phyloP scores from a whole-genome alignment of 2,888 invertebrate genomes.

The Dioctria rufipes region DNA sequence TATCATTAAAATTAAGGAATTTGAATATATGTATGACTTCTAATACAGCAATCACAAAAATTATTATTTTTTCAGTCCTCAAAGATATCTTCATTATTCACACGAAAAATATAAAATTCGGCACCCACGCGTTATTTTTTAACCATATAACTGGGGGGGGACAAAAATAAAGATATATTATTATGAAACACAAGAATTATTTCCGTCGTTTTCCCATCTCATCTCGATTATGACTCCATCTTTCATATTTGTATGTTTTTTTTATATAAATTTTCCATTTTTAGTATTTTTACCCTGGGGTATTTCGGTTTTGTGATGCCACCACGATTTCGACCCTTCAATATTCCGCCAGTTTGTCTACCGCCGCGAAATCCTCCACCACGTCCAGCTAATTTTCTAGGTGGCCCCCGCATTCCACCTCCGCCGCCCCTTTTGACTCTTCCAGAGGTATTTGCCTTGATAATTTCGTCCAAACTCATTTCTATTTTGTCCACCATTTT shows the following conservation, averaged over 20 bases:
- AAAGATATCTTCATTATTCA: slow-evolving; percentile 6
- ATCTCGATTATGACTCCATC: slow-evolving; percentile 54
- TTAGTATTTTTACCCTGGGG: slow-evolving; percentile 68
- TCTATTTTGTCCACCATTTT: slow-evolving; percentile 96
- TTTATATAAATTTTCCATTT: slow-evolving; percentile 21
- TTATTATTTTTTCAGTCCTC: not conserved
- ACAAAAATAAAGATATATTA: not conserved
- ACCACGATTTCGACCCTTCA: slow-evolving; percentile 82
- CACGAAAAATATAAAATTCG: slow-evolving; percentile 34
- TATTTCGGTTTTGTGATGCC: slow-evolving; percentile 75
- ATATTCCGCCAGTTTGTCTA: slow-evolving; percentile 72
- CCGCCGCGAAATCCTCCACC: slow-evolving; percentile 72
- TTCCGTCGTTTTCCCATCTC: slow-evolving; percentile 39
- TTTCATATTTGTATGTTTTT: slow-evolving; percentile 55
- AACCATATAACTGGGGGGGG: slow-evolving; percentile 6
- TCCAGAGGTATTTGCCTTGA: slow-evolving; percentile 86
- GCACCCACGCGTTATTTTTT: slow-evolving; percentile 32
- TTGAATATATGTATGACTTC: slow-evolving; percentile 5
- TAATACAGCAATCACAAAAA: slow-evolving; percentile 36
- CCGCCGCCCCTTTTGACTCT: slow-evolving; percentile 75
- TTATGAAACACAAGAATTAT: slow-evolving; percentile 15
- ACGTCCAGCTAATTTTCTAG: slow-evolving; percentile 74
- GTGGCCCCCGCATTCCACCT: slow-evolving; percentile 73
- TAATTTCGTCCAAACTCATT: slow-evolving; percentile 97
- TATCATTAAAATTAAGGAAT: slow-evolving; percentile 40